Base-by-base conservation (phyloP, 2,113 vertebrate species). In the Pomatostomus ruficeps region DNA sequence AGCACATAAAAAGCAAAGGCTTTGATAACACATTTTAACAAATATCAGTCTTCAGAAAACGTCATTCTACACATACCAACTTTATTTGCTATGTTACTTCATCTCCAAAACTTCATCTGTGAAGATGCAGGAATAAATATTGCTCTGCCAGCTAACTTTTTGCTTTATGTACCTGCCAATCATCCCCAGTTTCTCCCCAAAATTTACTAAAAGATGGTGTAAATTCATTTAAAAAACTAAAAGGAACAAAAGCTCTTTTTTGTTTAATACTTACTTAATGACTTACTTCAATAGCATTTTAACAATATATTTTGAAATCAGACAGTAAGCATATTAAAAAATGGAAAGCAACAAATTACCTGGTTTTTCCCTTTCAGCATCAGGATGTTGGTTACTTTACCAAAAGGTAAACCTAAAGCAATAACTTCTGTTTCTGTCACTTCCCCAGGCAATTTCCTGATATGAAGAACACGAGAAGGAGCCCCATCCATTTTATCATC, bases 351-450 rank as follows among this genome's bases (percentile, higher is more conserved):
- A 35, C 11, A 46, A 87, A 89, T 96, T 97, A 99, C 99, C 99
- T 99, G 99, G 95, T 99, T 99, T 95, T 99, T 99, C 88, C 99
- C 99, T 98, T 99, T 99, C 77, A 99, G 97, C 76, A 99, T 99
- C 46, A 99, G 98, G 97, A 99, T 99, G 95, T 99, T 99, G 89
- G 99, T 99, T 95, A 99, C 99, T 97, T 99, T 99, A 84, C 99
- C 99, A 94, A 99, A 99, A 82, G 99, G 99, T 88, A 99, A 98
- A 58, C 99, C 99, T 75, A 99, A 98, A 93, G 99, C 99, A 89
- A 99, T 99, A 96, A 99, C 99, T 98, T 99, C 99, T 5, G 99
- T 99, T 95, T 99, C 99, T 15, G 99, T 99, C 70, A 99, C 99
- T 97, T 99, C 99, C 58, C 98, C 99, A 85, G 99, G 99, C 88